Conservation (phyloP, 2,797 vertebrate species). For the Malacoctenus gilli region DNA sequence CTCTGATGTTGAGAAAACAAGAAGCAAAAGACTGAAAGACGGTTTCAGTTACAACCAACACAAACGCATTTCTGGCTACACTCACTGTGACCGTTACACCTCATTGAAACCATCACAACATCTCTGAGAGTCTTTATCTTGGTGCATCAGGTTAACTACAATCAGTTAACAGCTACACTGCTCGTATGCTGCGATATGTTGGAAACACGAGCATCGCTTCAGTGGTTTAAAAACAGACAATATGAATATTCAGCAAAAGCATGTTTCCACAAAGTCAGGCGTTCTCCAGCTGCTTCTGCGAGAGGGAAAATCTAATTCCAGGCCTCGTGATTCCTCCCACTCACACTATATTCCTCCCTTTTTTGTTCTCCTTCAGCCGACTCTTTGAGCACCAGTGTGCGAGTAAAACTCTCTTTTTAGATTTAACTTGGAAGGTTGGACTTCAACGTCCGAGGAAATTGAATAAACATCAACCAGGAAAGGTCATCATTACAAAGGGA, state of each 20-base stretch:
- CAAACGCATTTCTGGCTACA: too few species aligned
- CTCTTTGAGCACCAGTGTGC: conserved; percentile 43
- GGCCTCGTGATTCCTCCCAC: conserved; percentile 33
- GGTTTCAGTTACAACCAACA: too few species aligned
- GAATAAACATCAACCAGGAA: too few species aligned
- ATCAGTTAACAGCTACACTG: not conserved
- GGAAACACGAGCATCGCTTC: not conserved
- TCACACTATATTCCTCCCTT: conserved; percentile 29
- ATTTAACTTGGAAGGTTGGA: conserved; percentile 33
- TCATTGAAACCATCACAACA: not conserved
- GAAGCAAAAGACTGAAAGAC: too few species aligned
- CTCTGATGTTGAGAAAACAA: too few species aligned
- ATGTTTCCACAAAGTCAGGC: conserved; percentile 34
- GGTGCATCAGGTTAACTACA: too few species aligned
- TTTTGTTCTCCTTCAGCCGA: conserved; percentile 21
- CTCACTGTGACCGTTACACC: conserved; percentile 3
- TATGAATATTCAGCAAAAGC: conserved; percentile 15
- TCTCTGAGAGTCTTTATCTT: not conserved
- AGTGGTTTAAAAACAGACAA: conserved; percentile 20
- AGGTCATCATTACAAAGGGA: conserved; percentile 39
- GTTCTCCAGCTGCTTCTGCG: conserved; percentile 41
- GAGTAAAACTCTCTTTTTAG: conserved; percentile 56
- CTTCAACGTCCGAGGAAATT: conserved; percentile 44
- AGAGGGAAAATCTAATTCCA: conserved; percentile 29
- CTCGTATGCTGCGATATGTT: conserved; percentile 2